Evolutionary conservation across 2,797 vertebrate genomes (phyloP).

Genomic region (Premnoplex brunnescens): DNA sequence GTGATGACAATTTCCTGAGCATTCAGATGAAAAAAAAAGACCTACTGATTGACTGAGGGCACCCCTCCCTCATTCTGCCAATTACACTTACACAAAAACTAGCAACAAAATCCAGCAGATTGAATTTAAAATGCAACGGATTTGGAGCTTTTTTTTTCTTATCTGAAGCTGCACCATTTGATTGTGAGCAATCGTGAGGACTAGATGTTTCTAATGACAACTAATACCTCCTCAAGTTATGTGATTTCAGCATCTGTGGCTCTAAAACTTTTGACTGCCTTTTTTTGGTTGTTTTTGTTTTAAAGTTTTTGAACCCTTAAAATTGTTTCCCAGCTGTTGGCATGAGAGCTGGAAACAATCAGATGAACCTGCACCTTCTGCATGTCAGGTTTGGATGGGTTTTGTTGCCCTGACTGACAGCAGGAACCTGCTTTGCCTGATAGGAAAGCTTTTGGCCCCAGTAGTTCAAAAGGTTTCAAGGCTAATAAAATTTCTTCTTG

Average conservation of each 20-base stretch:
- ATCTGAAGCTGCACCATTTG: not conserved
- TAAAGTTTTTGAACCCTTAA: not conserved
- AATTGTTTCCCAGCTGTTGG: not conserved
- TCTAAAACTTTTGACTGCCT: not conserved
- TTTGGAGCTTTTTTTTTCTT: not conserved
- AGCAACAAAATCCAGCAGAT: not conserved
- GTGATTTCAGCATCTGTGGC: not conserved
- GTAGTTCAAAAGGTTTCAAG: not conserved
- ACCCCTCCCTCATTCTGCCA: not conserved
- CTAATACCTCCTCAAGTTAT: not conserved
- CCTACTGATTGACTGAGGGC: not conserved
- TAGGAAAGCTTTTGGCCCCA: not conserved
- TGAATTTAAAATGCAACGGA: not conserved
- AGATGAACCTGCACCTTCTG: not conserved
- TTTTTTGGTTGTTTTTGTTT: not conserved
- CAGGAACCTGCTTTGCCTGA: not conserved
- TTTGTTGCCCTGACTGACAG: not conserved
- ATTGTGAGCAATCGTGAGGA: conserved; percentile 15
- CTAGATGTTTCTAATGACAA: not conserved
- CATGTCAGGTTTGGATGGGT: not conserved
- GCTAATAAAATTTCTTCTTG: not conserved
- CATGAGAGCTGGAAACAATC: not conserved
- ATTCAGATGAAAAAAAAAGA: not conserved
- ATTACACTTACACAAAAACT: not conserved
- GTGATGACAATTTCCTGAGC: not conserved